Percentiles rank a stretch among this genome's conserved stretches.
Evolutionary conservation across 2,797 vertebrate species (phyloP).

Genomic region (Eidolon dupreanum): DNA sequence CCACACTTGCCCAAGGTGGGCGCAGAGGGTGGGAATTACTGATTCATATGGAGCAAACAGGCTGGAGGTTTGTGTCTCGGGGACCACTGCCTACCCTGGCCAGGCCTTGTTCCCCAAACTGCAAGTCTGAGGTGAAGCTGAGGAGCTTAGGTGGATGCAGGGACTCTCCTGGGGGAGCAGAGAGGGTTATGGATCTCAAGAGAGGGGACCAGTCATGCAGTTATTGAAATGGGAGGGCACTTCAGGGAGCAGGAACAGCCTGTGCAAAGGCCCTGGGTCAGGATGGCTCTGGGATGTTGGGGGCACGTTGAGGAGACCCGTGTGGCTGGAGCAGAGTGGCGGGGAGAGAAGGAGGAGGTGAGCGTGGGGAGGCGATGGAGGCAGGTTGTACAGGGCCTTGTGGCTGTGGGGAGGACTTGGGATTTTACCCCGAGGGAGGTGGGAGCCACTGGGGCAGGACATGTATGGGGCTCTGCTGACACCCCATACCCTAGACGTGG

Average conservation of each 20-base stretch:
- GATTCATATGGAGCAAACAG: background rate
- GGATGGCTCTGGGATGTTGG: background rate
- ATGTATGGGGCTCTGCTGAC: background rate
- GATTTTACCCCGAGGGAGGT: background rate
- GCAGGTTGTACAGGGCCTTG: background rate
- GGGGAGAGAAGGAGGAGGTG: background rate
- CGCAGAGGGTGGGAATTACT: background rate
- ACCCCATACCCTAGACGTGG: background rate
- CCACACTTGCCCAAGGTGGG: background rate
- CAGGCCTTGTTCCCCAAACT: background rate
- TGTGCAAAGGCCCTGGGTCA: background rate
- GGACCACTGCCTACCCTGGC: rapidly evolving
- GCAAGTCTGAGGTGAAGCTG: too few species aligned
- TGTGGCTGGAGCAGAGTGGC: background rate
- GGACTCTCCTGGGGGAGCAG: background rate
- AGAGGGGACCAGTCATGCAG: background rate
- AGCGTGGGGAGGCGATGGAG: background rate
- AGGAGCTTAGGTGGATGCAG: background rate
- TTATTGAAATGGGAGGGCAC: background rate
- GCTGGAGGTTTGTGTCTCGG: background rate
- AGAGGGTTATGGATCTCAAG: background rate
- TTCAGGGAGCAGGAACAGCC: background rate
- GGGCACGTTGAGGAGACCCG: too few species aligned
- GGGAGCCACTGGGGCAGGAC: background rate
- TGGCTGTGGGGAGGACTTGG: background rate